phyloP scores from a whole-genome alignment of 2,113 vertebrate species.

The Tragelaphus buxtoni region DNA sequence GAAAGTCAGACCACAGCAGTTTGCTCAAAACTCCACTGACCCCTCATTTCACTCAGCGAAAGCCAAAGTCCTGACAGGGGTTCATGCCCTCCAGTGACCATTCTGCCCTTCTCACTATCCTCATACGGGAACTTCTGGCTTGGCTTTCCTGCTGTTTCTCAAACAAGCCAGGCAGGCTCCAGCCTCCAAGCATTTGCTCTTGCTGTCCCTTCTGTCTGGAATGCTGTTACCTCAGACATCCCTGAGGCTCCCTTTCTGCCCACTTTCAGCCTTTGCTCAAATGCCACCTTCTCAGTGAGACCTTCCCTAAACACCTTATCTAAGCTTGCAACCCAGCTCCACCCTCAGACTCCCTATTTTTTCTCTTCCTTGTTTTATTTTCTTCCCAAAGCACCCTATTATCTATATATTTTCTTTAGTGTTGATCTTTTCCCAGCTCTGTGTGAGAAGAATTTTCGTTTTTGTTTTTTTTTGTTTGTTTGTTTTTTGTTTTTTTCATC shows the following conservation, averaged over 20 bases:
- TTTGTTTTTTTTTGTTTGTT: background rate
- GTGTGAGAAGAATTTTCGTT: background rate
- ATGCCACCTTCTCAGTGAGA: background rate
- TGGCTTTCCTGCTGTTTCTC: background rate
- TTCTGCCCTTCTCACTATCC: background rate
- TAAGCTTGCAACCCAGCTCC: background rate
- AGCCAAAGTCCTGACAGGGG: background rate
- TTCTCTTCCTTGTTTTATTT: background rate
- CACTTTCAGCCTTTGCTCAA: background rate
- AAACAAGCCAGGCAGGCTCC: background rate
- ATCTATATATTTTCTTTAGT: background rate
- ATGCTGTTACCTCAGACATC: background rate
- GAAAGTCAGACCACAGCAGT: background rate
- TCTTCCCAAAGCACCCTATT: background rate
- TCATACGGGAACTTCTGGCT: background rate
- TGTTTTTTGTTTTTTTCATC: too few species aligned
- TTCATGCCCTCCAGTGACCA: background rate
- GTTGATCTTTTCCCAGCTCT: background rate
- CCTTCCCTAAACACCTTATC: background rate
- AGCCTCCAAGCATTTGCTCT: background rate
- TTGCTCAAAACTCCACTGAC: background rate
- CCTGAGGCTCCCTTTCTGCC: background rate
- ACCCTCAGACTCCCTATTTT: background rate
- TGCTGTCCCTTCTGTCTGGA: background rate
- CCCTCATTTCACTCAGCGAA: background rate